Base-by-base conservation (phyloP, 2,888 invertebrate species). In the Pedicia rivosa region DNA sequence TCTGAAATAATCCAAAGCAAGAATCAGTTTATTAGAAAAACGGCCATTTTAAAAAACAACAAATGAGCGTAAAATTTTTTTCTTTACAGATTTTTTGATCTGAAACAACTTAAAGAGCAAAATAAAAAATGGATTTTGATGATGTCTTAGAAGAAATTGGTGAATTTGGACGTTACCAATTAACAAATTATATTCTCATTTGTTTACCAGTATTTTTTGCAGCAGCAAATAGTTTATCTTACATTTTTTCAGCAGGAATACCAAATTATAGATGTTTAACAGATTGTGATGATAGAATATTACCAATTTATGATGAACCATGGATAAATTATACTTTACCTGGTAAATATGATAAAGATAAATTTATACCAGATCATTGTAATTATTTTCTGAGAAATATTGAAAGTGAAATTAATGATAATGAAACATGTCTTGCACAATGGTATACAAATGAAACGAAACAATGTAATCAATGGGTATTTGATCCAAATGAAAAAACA, bases 231-330 rank as follows among this genome's bases (percentile, higher is more conserved):
- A 72, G 70, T 54, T 51, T 73, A 14, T 68, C 68, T 19, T 71
- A 72, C 45, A 71, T 72, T 6, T 73, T 72, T 52, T 69, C 70
- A 3, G 70, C 72, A 7, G 72, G 70, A 32, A 57, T 64, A 28
- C 71, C 72, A 8, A 55, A 65, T 37, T 72, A 72, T 49, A 66
- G 72, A 50, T 71, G 70, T 47, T 56, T 73, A 37, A 68, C 68
- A 3, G 64, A 62, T 46, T 73, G 72, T 50, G 72, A 73, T 47
- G 52, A 59, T 40, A 41, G 47, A 6, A 41, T 39, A 1, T 46
- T 52, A 34, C 53, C 62, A 2, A 43, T 45, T 2, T 66, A 57
- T 44, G 42, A 53, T 12, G 50, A 52, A 24, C 45, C 57, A 3
- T 72, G 70, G 70, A 43, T 67, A n/a, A 43, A 55, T 15, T 44